Conservation (phyloP, 1,140 invertebrate species). For the Tetramorium parvispinum region DNA sequence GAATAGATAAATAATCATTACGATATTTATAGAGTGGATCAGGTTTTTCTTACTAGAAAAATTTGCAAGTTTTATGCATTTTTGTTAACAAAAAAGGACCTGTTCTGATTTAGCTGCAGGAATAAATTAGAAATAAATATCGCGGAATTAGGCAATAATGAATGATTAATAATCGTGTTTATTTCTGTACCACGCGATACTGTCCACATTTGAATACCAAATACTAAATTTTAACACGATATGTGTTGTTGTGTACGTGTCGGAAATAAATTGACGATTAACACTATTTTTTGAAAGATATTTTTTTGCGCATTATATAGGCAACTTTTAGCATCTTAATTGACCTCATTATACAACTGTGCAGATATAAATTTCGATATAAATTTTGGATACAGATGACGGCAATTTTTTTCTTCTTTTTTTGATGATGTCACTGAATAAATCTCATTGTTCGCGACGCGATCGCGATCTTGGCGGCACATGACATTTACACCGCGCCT, state of each 20-base stretch:
- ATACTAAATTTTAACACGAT: neutral
- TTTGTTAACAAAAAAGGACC: neutral
- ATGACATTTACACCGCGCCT: constrained; percentile 47
- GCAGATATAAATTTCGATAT: too few species aligned
- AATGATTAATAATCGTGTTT: neutral
- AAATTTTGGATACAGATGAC: neutral
- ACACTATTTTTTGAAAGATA: neutral
- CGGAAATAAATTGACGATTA: neutral
- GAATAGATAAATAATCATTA: constrained; percentile 17
- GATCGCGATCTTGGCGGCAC: constrained; percentile 23
- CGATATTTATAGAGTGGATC: neutral
- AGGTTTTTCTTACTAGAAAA: neutral
- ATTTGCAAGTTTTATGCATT: neutral
- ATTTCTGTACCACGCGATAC: neutral
- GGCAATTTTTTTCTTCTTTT: neutral
- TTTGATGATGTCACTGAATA: constrained; percentile 4
- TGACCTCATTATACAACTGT: neutral
- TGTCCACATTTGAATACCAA: neutral
- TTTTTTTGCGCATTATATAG: neutral
- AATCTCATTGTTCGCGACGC: neutral
- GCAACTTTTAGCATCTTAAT: neutral
- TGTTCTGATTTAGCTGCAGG: neutral
- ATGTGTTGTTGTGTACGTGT: neutral
- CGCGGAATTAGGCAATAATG: neutral
- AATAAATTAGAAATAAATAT: neutral